phyloP scores from a whole-genome alignment of 2,888 invertebrate species.

The Oscheius sp. region DNA sequence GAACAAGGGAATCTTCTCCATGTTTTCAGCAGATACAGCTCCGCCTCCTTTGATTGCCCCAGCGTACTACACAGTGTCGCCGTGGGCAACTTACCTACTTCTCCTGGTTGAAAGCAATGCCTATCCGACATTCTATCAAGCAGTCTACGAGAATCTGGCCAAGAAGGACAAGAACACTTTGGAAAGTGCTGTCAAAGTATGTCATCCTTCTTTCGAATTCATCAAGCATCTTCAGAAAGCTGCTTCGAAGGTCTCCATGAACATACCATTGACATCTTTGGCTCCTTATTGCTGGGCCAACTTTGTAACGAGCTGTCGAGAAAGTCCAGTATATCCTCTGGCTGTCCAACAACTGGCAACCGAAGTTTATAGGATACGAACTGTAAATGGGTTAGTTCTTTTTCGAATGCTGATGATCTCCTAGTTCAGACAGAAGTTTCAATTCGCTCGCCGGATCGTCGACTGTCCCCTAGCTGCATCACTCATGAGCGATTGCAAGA shows the following conservation, averaged over 20 bases:
- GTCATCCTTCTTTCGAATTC: neutral
- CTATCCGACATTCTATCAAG: conserved; percentile 54
- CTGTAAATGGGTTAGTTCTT: conserved; percentile 36
- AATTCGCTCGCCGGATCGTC: conserved; percentile 50
- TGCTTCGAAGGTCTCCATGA: conserved; percentile 57
- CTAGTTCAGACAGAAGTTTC: conserved; percentile 47
- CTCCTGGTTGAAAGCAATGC: conserved; percentile 60
- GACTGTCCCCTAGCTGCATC: conserved; percentile 38
- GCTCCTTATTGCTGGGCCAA: conserved; percentile 64
- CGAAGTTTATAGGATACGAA: conserved; percentile 46
- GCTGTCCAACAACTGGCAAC: conserved; percentile 62
- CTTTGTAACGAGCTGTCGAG: conserved; percentile 34
- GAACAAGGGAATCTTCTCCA: conserved; percentile 59
- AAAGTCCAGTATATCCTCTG: conserved; percentile 56
- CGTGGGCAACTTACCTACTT: conserved; percentile 65
- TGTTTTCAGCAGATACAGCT: conserved; percentile 58
- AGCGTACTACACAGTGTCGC: conserved; percentile 44
- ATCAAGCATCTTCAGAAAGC: conserved; percentile 57
- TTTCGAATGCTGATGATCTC: neutral
- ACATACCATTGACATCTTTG: conserved; percentile 58
- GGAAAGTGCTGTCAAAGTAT: conserved; percentile 55
- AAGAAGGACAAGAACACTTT: conserved; percentile 61
- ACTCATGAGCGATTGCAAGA: conserved; percentile 22
- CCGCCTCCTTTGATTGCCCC: conserved; percentile 63
- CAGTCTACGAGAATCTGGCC: conserved; percentile 55